Evolutionary conservation across 1,140 invertebrate genomes (phyloP).

Genomic region (Berghia stephanieae): DNA sequence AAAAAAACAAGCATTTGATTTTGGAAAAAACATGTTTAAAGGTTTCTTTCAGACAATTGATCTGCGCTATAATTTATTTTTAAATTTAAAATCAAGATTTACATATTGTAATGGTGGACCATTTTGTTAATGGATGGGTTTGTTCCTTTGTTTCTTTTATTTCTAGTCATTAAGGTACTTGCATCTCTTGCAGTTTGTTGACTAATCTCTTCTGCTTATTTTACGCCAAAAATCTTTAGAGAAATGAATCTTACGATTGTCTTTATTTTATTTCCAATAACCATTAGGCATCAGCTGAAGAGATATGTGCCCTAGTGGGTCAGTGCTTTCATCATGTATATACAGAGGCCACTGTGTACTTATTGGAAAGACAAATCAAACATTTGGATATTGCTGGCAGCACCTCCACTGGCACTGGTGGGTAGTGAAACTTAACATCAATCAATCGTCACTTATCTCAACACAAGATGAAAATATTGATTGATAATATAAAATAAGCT

Average conservation of each 20-base stretch:
- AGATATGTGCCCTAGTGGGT: slow-evolving; percentile 56
- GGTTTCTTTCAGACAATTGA: neutral
- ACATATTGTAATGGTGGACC: neutral
- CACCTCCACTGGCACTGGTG: slow-evolving; percentile 31
- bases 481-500: too few relatives aligned
- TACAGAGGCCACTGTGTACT: slow-evolving; percentile 56
- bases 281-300: slow-evolving; percentile 49
- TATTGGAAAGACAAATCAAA: slow-evolving; percentile 46
- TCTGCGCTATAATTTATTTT: neutral
- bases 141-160: too few relatives aligned
- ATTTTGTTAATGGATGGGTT: neutral
- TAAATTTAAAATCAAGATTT: neutral
- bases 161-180: neutral
- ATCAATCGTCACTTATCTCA: too few relatives aligned
- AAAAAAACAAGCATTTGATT: neutral
- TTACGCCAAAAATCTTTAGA: neutral
- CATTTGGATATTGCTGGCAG: slow-evolving; percentile 24
- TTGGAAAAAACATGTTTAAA: neutral
- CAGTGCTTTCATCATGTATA: slow-evolving; percentile 63
- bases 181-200: neutral
- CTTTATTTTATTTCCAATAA: neutral
- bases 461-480: too few relatives aligned
- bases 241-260: neutral
- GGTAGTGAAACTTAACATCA: too few relatives aligned
- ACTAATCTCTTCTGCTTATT: neutral